Base-by-base conservation (phyloP, 2,888 invertebrate species). In the Operophtera brumata region DNA sequence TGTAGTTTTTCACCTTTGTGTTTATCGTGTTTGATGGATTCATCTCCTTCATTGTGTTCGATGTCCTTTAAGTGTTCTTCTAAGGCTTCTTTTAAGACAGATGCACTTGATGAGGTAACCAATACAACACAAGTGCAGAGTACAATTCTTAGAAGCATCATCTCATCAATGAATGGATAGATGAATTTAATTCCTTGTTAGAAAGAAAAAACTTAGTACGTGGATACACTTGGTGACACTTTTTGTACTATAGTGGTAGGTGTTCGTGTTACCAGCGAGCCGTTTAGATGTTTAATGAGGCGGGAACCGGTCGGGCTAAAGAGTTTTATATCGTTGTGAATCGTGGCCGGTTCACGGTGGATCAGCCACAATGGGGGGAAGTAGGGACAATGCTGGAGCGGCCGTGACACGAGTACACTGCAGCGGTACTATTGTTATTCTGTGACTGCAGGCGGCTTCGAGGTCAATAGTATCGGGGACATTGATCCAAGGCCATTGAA, bases 331-430 rank as follows among this genome's bases (percentile, higher is more conserved):
- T 81, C 70, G 76, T 64, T 71, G 68, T 71, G 71, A 80, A 80
- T 77, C 77, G 80, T 77, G 78, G 80, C 90, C 36, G 39, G 32
- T 56, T 91, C 90, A 84, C 80, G 89, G 84, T 65, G 58, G 60
- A 76, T 90, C 81, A 82, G 67, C 71, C 69, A 91, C 90, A 91
- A 91, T 90, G 82, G 80, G 84, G 86, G 91, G 91, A 91, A 90
- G 78, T 81, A 77, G 56, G 59, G 82, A 82, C 57, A 57, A 57
- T 57, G 48, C 51, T 14, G 52, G 52, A 57, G 41, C 70, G 86
- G 80, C 88, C 88, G 73, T 89, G 90, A 88, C 88, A 86, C 72
- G 52, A 43, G 14, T 20, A 3, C 4, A 26, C 32, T 43, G 20
- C 28, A 30, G 36, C 30, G 37, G 30, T 44, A 13, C 11, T 13